Base-by-base conservation (phyloP, 2,797 vertebrate genomes). In the Fistularia commersonii region DNA sequence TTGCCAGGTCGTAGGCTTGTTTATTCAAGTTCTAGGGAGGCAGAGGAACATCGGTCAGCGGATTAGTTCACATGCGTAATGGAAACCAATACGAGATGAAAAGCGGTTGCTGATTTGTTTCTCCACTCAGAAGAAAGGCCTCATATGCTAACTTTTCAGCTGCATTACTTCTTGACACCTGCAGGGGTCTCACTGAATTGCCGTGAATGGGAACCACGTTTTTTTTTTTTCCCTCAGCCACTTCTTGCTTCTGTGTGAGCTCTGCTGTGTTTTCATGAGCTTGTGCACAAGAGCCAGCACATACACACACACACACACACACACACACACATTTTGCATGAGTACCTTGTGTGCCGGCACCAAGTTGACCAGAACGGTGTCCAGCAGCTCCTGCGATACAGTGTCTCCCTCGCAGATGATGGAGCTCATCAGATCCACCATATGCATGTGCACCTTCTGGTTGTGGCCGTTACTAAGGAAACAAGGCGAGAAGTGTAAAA, bases 391-490 rank as follows among this genome's bases (percentile, higher is more conserved):
- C 84, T 99, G 97, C 0, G 97, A 98, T 7, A 99, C 97, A 0
- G 94, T 96, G 85, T 99, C 97, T 11, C 97, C 97, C 75, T 99
- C 97, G 59, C 95, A 97, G 80, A 99, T 92, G 79, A 99, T 99
- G 59, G 97, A 99, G 78, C 97, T 98, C 97, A 99, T 99, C 44
- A 99, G 90, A 84, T 99, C 97, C 79, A 99, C 95, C 96, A 99
- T 99, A 49, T 99, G 97, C 96, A 99, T 99, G 74, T 99, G 97
- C 58, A 99, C 96, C 84, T 99, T 99, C 82, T 99, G 97, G 80
- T 99, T 98, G 88, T 99, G 97, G 47, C 97, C 96, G 0, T 99
- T 99, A 85, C 97, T 99, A 79, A 12, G 38, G 56, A 66, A 68
- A 66, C 39, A 56, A 62, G 23, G 4, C 23, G 4, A 23, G 23